Evolutionary conservation across 2,113 vertebrate genomes (phyloP), one percentile per base, ranked within the genome.

Genomic region (Vireo altiloquus): DNA sequence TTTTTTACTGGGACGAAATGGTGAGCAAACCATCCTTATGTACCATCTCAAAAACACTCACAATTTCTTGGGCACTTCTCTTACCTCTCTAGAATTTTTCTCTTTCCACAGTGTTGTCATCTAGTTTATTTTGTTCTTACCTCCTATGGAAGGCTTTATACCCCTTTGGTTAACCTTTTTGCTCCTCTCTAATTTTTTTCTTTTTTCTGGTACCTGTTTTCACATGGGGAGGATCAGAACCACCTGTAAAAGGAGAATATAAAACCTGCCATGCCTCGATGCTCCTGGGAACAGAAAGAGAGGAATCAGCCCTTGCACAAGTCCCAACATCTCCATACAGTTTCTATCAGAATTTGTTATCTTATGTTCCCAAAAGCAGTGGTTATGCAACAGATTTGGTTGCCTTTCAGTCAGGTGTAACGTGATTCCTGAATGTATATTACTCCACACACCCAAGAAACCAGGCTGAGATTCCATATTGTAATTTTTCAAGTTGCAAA

Each of bases 391-490:
- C 56, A 95, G 79, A 93, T 93, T 78, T 60, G n/a, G 60, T 95
- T 87, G 56, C 83, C 40, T 91, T 84, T 95, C 84, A 79, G 83
- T 84, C 76, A 94, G 72, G 68, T 76, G 77, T 89, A 95, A 95
- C 1, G 1, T 92, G 95, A 95, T 90, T 94, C 89, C 92, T 96
- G 76, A 86, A 56, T 22, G 35, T 66, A 18, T 77, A 78, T 91
- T 86, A 66, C 71, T 83, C 68, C 64, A 70, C 95, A 95, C 92
- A 88, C 90, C 90, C 96, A 77, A 94, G 86, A 93, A 96, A 80
- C 63, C 68, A 89, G 69, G 59, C 46, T 89, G 65, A 82, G 66
- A 66, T 61, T 83, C 71, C 63, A 69, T 59, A 42, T 69, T 42
- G 39, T 39, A 76, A 80, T 77, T 94, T 96, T 89, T 66, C 64